phyloP scores from a whole-genome alignment of 2,113 vertebrate species.

The Urocitellus parryii region DNA sequence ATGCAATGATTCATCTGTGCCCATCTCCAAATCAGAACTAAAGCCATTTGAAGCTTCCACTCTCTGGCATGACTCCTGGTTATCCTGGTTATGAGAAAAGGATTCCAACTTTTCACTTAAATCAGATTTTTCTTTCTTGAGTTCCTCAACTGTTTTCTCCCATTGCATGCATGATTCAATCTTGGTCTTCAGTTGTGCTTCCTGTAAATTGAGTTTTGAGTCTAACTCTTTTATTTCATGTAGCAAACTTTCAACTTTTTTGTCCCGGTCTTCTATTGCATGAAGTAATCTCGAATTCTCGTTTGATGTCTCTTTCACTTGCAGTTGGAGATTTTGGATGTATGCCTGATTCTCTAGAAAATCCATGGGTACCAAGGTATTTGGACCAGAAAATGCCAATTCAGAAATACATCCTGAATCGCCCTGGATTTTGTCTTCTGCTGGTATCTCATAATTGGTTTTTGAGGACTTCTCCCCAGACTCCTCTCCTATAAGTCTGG shows the following conservation, averaged over 20 bases:
- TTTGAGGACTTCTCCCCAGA: constrained; percentile 17
- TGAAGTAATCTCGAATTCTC: constrained; percentile 73
- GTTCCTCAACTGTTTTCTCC: constrained; percentile 80
- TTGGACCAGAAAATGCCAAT: constrained; percentile 54
- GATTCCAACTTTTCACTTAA: constrained; percentile 79
- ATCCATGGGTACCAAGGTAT: not conserved
- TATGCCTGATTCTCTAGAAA: constrained; percentile 64
- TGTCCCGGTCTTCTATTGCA: constrained; percentile 57
- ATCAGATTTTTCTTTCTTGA: constrained; percentile 84
- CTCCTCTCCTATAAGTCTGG: not conserved
- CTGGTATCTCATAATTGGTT: not conserved
- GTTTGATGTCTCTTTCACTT: constrained; percentile 68
- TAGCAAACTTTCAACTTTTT: constrained; percentile 72
- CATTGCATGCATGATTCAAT: constrained; percentile 84
- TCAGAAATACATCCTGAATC: not conserved
- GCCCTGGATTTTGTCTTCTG: constrained; percentile 5
- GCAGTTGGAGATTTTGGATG: constrained; percentile 65
- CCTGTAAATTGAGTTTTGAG: constrained; percentile 82
- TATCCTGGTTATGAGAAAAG: constrained; percentile 70
- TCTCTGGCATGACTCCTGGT: constrained; percentile 78
- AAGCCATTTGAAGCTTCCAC: constrained; percentile 76
- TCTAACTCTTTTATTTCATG: constrained; percentile 81
- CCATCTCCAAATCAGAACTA: constrained; percentile 83
- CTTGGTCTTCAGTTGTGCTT: constrained; percentile 84
- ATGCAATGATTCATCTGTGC: constrained; percentile 79